Percentiles rank a stretch among this genome's conserved stretches.
phyloP scores from a whole-genome alignment of 2,797 vertebrate species.

The Chaetodon trifasciatus region DNA sequence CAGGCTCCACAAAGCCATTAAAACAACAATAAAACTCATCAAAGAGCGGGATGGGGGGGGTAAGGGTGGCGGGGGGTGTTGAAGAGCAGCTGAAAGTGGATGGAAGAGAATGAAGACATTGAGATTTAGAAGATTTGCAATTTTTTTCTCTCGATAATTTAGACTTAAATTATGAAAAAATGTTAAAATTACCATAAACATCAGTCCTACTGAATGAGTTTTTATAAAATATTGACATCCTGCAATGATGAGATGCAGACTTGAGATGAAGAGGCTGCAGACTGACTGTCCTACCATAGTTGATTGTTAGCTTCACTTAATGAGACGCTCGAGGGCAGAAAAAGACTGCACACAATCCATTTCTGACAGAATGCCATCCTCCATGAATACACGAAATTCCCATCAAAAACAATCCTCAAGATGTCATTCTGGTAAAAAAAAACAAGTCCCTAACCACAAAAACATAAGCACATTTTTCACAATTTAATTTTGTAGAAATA shows the following conservation, averaged over 20 bases:
- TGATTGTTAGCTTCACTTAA: neutral
- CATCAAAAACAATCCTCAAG: neutral
- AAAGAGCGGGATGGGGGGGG: constrained; percentile 3
- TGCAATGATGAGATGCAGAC: neutral
- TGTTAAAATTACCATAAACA: neutral
- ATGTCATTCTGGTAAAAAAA: too few relatives aligned
- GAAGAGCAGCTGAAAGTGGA: neutral
- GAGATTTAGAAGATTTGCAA: neutral
- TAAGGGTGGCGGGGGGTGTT: neutral
- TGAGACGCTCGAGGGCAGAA: neutral
- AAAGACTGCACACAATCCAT: neutral
- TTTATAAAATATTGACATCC: neutral
- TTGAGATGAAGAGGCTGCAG: constrained; percentile 3
- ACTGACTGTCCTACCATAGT: neutral
- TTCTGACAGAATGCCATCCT: neutral
- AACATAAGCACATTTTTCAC: too few relatives aligned
- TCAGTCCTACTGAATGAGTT: neutral
- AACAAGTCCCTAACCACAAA: too few relatives aligned
- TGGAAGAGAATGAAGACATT: neutral
- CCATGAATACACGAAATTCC: neutral
- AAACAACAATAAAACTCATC: constrained; percentile 62
- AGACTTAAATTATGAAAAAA: neutral
- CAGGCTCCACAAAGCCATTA: constrained; percentile 60
- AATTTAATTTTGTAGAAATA: too few relatives aligned
- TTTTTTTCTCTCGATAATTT: constrained; percentile 4